Evolutionary conservation across 2,888 invertebrate genomes (phyloP).

Genomic region (Drosophila gaucha): DNA sequence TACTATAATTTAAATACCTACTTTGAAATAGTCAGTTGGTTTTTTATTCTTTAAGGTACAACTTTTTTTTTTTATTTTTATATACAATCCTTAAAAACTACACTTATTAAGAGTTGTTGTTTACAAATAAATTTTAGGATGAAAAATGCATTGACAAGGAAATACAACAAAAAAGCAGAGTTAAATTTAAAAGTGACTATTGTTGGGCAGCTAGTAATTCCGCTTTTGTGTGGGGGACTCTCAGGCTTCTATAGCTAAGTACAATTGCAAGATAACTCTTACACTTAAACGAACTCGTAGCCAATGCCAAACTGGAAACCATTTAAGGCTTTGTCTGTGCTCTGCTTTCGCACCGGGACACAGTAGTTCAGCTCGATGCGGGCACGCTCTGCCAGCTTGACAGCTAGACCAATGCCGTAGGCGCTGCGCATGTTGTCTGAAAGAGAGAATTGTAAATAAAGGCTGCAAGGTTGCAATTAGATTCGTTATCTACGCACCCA

Average conservation of each 20-base stretch:
- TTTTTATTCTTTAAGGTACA: constrained; percentile 21
- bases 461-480: background rate
- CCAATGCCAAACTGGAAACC: constrained; percentile 95
- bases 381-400: constrained; percentile 93
- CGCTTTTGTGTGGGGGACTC: constrained; percentile 37
- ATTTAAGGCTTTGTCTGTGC: constrained; percentile 88
- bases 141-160: constrained; percentile 62
- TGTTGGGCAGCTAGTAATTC: constrained; percentile 18
- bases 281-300: constrained; percentile 89
- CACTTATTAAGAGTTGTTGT: constrained; percentile 41
- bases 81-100: constrained; percentile 63
- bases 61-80: constrained; percentile 26
- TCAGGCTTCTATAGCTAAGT: constrained; percentile 50
- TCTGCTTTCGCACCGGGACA: constrained; percentile 89
- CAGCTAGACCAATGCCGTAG: constrained; percentile 93
- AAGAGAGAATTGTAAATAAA: background rate
- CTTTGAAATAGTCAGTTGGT: no score
- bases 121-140: constrained; percentile 62
- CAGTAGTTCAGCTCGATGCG: constrained; percentile 98
- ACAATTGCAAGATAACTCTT: constrained; percentile 13
- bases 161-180: constrained; percentile 49
- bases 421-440: constrained; percentile 88
- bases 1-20: constrained; percentile 8
- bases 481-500: constrained; percentile 63
- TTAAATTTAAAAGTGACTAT: constrained; percentile 34